Evolutionary conservation across 2,888 invertebrate species (phyloP), one percentile per base, ranked within the genome.

Genomic region (Melipona beecheii): DNA sequence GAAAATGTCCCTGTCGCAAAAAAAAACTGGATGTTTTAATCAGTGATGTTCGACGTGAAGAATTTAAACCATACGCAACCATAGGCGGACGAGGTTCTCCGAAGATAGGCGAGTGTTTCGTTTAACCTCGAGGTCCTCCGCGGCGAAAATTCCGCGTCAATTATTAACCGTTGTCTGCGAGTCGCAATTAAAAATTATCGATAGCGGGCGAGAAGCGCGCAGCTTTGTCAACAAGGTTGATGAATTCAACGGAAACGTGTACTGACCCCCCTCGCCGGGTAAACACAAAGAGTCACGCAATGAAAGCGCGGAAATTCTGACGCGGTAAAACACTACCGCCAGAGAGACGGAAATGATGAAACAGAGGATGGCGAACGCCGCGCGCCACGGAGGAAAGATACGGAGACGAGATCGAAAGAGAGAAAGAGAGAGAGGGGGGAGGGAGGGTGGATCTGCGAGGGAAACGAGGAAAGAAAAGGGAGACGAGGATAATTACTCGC

Each of bases 161-260:
- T 73, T 83, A 83, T 83, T 73, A 69, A 54, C 54, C 64, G 73
- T 81, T 83, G 73, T 83, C 75, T 73, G 72, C 52, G 58, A 60
- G 56, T 43, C 56, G 68, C 81, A 73, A 81, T 83, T 81, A 81
- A 83, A 83, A 83, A 83, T 83, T 81, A 81, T 81, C 82, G 83
- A 83, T 81, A 71, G 49, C 72, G 49, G 58, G 31, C 54, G 36
- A 74, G 77, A 60, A 52, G 54, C 36, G 69, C 15, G 71, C 75
- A 68, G 81, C 72, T 78, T 84, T 65, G 83, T 84, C 84, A 78
- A 83, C 75, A 72, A 58, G 68, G 83, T 78, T 78, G 84, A 84
- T 78, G 78, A 84, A 83, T 82, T 83, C 81, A 82, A 72, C 78
- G 78, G 71, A 83, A 78, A 72, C 83, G 83, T 78, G 71, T 75